Evolutionary conservation across 2,888 invertebrate genomes (phyloP), one percentile per base, ranked within the genome.

Genomic region (Heliconius cydno): DNA sequence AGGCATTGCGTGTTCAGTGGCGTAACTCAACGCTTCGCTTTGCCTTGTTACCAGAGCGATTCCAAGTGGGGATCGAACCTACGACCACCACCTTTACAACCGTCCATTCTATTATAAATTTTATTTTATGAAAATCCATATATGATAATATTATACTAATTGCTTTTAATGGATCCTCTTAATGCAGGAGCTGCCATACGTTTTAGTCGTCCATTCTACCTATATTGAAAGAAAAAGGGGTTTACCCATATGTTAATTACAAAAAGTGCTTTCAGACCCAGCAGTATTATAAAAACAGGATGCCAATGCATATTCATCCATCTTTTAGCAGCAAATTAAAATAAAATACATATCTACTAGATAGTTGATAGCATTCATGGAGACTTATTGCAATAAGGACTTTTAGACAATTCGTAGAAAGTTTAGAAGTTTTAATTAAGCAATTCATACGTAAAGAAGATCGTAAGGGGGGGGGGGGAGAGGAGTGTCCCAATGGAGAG

Each of bases 161-260:
- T 68, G 15, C 57, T 70, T 75, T 75, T 68, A 79, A 46, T 28
- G 28, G 38, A 41, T 60, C 74, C 30, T 68, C 74, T 70, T n/a
- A 79, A 63, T 74, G 30, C 60, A 78, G 46, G 60, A 28, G 15
- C 28, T 67, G 28, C 25, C 67, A 70, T 79, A 79, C 63, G 75
- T 79, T 74, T 75, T 63, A 70, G 38, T 25, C 30, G 28, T 46
- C 78, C 78, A 74, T 74, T 67, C 12, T 63, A 78, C 74, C 9
- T 63, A 75, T 57, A 79, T 79, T 67, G 60, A 63, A 75, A 79
- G 74, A 68, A 79, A 78, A 73, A 75, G 68, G 78, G 74, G 60
- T 75, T 70, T 60, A 70, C 68, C 75, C 75, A 74, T 79, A 75
- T 79, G 79, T 79, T 68, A 79, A 79, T 79, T 75, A 79, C 30